A percentile compares a stretch with the other conserved stretches of the same genome.
phyloP scores from a whole-genome alignment of 2,113 vertebrate species.

The Gasterosteus nipponicus region DNA sequence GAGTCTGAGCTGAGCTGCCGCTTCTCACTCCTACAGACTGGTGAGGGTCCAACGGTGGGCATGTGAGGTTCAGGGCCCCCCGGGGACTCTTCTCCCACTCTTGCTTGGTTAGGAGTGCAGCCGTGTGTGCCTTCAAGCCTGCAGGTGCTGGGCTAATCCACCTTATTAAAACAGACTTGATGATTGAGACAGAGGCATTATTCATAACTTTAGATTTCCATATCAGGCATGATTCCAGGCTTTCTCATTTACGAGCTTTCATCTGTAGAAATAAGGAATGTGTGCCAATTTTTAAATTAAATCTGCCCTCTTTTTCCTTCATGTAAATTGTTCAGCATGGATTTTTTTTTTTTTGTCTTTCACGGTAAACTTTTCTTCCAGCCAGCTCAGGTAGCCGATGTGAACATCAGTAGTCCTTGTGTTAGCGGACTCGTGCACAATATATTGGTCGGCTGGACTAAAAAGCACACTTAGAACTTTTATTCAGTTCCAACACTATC shows the following conservation, averaged over 20 bases:
- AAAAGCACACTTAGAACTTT: constrained; percentile 41
- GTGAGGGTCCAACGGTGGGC: constrained; percentile 45
- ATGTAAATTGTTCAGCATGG: constrained; percentile 88
- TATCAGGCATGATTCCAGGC: constrained; percentile 91
- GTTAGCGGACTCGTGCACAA: constrained; percentile 47
- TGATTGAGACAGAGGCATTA: constrained; percentile 96
- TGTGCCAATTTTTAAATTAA: constrained; percentile 99
- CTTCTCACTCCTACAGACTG: constrained; percentile 48
- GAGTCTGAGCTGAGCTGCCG: constrained; percentile 62
- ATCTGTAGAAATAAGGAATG: constrained; percentile 88
- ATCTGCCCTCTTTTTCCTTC: constrained; percentile 91
- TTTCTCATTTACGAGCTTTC: constrained; percentile 98
- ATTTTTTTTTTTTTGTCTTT: constrained; percentile 74
- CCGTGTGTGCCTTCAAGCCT: constrained; percentile 53
- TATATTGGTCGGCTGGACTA: constrained; percentile 27
- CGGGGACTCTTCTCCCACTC: constrained; percentile 55
- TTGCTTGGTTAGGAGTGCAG: constrained; percentile 68
- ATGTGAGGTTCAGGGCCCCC: constrained; percentile 47
- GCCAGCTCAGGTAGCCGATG: constrained; percentile 30
- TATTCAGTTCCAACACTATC: constrained; percentile 45
- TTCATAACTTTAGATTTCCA: constrained; percentile 98
- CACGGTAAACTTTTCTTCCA: constrained; percentile 67
- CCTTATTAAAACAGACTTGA: constrained; percentile 92
- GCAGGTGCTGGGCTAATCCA: constrained; percentile 86
- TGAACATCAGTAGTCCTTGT: constrained; percentile 31